Percentiles rank a stretch among this genome's conserved stretches.
Evolutionary conservation across 2,113 vertebrate genomes (phyloP).

Genomic region (Nannobrachium achirus): DNA sequence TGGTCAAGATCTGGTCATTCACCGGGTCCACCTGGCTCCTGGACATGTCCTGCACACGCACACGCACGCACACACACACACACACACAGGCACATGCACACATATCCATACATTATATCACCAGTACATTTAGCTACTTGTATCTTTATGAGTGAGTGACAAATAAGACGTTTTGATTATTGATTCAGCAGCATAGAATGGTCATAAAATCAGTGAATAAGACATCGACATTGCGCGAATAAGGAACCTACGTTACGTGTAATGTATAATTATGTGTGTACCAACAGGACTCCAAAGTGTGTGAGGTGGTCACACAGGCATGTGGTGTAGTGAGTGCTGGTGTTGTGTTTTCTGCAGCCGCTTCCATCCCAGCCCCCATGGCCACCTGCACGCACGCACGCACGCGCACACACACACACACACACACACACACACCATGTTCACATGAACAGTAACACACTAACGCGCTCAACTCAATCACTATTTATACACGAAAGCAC

Average conservation of each 20-base stretch:
- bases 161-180: too few relatives aligned
- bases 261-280: too few relatives aligned
- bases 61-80: constrained; percentile 8
- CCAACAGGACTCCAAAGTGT: constrained; percentile 92
- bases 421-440: constrained; percentile 19
- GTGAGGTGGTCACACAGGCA: constrained; percentile 93
- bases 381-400: constrained; percentile 76
- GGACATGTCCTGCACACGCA: constrained; percentile 81
- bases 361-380: constrained; percentile 85
- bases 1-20: constrained; percentile 80
- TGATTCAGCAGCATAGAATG: too few relatives aligned
- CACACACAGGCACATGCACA: background rate
- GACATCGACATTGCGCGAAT: too few relatives aligned
- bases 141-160: too few relatives aligned
- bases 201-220: too few relatives aligned
- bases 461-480: background rate
- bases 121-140: too few relatives aligned
- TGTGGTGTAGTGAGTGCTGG: constrained; percentile 82
- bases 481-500: too few relatives aligned
- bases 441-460: background rate
- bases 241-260: too few relatives aligned
- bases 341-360: constrained; percentile 82
- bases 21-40: constrained; percentile 66
- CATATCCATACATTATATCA: too few relatives aligned
- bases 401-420: background rate